Percentiles rank a stretch among this genome's conserved stretches.
These are phyloP conservation scores for Coenobita brevimanus DNA, from an alignment of 1,140 invertebrate genomes.

Conservation along the genomic window DNA sequence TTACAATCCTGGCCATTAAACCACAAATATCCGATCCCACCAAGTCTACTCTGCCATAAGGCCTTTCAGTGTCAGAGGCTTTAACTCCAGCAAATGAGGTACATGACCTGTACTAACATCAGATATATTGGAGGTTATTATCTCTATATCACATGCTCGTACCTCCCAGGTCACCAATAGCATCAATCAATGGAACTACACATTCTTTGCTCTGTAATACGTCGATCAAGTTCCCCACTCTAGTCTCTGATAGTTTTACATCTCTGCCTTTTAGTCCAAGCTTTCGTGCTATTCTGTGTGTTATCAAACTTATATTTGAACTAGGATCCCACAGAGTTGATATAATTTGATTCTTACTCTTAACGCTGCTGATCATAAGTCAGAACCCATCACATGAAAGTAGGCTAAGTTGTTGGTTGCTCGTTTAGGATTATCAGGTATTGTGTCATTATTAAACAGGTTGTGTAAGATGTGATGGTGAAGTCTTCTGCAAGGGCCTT, in stretches of 20 bases:
- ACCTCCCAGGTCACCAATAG: background rate
- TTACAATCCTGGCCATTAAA: background rate
- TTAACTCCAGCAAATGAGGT: background rate
- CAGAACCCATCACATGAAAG: too few relatives aligned
- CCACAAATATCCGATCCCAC: background rate
- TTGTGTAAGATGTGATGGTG: background rate
- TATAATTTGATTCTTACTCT: background rate
- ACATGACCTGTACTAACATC: background rate
- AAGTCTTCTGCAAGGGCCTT: too few relatives aligned
- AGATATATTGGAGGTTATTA: background rate
- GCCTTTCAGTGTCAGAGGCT: background rate
- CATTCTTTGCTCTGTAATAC: constrained; percentile 30
- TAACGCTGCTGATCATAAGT: background rate
- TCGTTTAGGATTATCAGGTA: background rate
- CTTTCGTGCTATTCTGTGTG: background rate
- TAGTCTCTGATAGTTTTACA: background rate
- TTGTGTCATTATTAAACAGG: too few relatives aligned
- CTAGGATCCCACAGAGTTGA: constrained; percentile 16
- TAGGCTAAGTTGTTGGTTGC: background rate
- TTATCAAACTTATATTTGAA: constrained; percentile 9
- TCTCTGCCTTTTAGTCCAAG: constrained; percentile 6
- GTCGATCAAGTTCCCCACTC: constrained; percentile 17
- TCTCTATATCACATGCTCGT: constrained; percentile 5
- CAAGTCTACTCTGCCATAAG: background rate
- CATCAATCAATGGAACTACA: too few relatives aligned